A percentile compares a stretch with the other conserved stretches of the same genome.
Conservation (phyloP, 1,140 invertebrate species). For the Eriocheir sinensis region DNA sequence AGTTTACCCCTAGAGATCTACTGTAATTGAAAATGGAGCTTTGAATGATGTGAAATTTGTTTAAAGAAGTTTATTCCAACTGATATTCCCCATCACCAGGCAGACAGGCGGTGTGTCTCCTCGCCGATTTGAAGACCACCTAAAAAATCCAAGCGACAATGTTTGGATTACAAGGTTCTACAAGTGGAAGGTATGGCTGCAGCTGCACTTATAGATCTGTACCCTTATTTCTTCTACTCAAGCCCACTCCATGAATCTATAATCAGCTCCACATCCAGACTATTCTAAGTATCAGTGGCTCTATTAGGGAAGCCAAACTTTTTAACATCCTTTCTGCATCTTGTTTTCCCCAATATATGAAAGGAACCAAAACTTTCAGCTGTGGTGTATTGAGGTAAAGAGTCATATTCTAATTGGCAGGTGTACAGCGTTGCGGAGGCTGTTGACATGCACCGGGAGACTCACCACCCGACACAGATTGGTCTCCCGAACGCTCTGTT, state of each 20-base stretch:
- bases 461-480: constrained; percentile 60
- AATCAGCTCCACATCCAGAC: too few species aligned
- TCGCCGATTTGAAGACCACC: constrained; percentile 55
- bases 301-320: too few species aligned
- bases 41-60: neutral
- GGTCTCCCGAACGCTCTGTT: constrained; percentile 43
- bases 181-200: constrained; percentile 62
- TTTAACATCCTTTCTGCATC: too few species aligned
- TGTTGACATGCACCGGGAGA: constrained; percentile 66
- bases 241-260: too few species aligned
- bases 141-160: constrained; percentile 61
- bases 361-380: neutral
- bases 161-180: constrained; percentile 69
- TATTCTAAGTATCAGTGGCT: too few species aligned
- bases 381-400: neutral
- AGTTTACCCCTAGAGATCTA: too few species aligned
- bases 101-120: constrained; percentile 62
- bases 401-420: constrained; percentile 17
- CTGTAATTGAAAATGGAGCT: neutral
- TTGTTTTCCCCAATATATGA: too few species aligned
- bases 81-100: constrained; percentile 24
- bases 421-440: constrained; percentile 46
- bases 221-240: neutral
- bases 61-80: neutral
- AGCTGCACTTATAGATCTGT: neutral